These are phyloP conservation scores for Callipepla squamata DNA, from an alignment of 2,113 vertebrate genomes.

Conservation along the genomic window DNA sequence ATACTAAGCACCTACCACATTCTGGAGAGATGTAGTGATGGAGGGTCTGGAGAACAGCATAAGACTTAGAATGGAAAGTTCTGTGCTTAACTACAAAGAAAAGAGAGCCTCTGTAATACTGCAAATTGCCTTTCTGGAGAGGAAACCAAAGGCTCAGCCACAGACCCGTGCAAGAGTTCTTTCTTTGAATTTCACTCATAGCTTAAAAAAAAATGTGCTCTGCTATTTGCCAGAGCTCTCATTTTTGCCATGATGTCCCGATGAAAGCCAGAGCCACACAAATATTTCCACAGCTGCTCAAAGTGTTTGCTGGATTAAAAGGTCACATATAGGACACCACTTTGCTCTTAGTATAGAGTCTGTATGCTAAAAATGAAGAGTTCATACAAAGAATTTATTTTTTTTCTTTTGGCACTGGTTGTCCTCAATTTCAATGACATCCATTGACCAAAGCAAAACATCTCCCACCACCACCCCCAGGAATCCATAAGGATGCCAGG, in stretches of 20 bases:
- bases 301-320: neutral
- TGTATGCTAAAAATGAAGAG: neutral
- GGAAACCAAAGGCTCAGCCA: constrained; percentile 24
- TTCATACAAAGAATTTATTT: neutral
- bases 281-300: constrained; percentile 37
- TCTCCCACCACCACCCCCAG: neutral
- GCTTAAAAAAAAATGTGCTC: neutral
- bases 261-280: constrained; percentile 24
- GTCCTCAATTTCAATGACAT: neutral
- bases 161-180: neutral
- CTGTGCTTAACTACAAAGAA: constrained; percentile 12
- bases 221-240: neutral
- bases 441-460: neutral
- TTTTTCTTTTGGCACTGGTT: neutral
- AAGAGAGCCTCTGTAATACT: neutral
- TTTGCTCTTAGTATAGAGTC: neutral
- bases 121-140: neutral
- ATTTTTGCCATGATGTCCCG: neutral
- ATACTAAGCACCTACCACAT: neutral
- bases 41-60: neutral
- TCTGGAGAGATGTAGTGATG: neutral
- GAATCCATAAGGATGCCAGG: neutral
- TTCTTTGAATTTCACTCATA: neutral
- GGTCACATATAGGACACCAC: neutral
- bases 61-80: neutral